Evolutionary conservation across 2,888 invertebrate genomes (phyloP), one percentile per base, ranked within the genome.

Genomic region (Agonopterix arenella): DNA sequence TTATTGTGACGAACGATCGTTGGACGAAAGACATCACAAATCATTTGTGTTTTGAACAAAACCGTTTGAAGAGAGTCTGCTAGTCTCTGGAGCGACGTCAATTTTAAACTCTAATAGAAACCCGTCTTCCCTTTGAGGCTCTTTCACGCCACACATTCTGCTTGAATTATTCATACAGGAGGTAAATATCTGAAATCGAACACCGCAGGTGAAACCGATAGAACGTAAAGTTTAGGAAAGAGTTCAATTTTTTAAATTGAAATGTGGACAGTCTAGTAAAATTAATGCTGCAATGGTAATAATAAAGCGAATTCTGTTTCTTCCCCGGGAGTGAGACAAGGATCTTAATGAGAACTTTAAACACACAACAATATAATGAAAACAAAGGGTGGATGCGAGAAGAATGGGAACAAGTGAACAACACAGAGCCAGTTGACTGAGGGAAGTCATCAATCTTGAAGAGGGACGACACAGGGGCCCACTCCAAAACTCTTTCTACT

Each of bases 161-260:
- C 67, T 66, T 84, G 83, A 82, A 84, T 85, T 80, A 84, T 84
- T 84, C 82, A 84, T 84, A 71, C 61, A 68, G 66, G 66, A 68
- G 63, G 72, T 71, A 78, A 77, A 80, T 80, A 76, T 76, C 78
- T 77, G 72, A 76, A 76, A 76, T 75, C 69, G 70, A 76, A 72
- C 68, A 70, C 70, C 67, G 57, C 61, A 66, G 59, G 60, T 68
- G 67, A 72, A 73, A 76, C 10, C 40, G 40, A n/a, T 40, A 40
- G 40, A n/a, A 28, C 28, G 28, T 28, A 28, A 28, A 28, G 28
- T 28, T 28, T 28, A 28, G 28, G 28, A 28, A 28, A 28, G 28
- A 5, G 28, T 28, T 28, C 28, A 28, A 28, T 28, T 5, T 28
- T 28, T 28, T 1, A 28, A 28, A 28, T 28, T 5, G 28, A 7